Conservation (phyloP, 1,140 invertebrate genomes). For the Psix sp. region DNA sequence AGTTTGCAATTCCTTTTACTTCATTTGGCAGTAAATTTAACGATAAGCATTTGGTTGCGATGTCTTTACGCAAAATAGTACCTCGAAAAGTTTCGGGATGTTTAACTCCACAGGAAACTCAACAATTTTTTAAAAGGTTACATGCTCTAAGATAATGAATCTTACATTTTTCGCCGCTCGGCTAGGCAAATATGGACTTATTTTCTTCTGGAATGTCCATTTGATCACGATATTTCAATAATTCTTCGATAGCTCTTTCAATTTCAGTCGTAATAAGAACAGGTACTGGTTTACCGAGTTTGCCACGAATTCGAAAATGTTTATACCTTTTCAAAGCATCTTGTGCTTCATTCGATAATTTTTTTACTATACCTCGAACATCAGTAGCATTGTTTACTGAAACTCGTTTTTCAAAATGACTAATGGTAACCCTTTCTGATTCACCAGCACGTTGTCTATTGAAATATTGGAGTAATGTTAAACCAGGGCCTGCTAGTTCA, state of each 20-base stretch:
- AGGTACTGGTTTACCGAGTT: slow-evolving; percentile 22
- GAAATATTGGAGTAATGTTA: slow-evolving; percentile 19
- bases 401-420: slow-evolving; percentile 20
- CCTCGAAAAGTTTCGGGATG: slow-evolving; percentile 1
- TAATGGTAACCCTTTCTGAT: slow-evolving; percentile 15
- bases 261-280: slow-evolving; percentile 12
- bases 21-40: slow-evolving; percentile 10
- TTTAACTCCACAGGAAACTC: not conserved
- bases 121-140: not conserved
- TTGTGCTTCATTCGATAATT: not conserved
- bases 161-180: not conserved
- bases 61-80: slow-evolving; percentile 3
- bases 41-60: not conserved
- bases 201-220: slow-evolving; percentile 18
- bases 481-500: slow-evolving; percentile 6
- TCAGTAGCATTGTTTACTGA: slow-evolving; percentile 1
- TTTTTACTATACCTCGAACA: not conserved
- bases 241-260: slow-evolving; percentile 1
- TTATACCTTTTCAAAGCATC: slow-evolving; percentile 16
- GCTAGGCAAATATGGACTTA: slow-evolving; percentile 31
- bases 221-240: slow-evolving; percentile 2
- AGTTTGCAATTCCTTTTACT: slow-evolving; percentile 8
- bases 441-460: slow-evolving; percentile 38
- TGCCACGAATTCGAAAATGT: slow-evolving; percentile 22
- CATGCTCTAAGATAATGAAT: slow-evolving; percentile 20